Percentiles rank a stretch among this genome's conserved stretches.
Evolutionary conservation across 1,140 invertebrate genomes (phyloP).

Genomic region (Rhopalosiphum padi): DNA sequence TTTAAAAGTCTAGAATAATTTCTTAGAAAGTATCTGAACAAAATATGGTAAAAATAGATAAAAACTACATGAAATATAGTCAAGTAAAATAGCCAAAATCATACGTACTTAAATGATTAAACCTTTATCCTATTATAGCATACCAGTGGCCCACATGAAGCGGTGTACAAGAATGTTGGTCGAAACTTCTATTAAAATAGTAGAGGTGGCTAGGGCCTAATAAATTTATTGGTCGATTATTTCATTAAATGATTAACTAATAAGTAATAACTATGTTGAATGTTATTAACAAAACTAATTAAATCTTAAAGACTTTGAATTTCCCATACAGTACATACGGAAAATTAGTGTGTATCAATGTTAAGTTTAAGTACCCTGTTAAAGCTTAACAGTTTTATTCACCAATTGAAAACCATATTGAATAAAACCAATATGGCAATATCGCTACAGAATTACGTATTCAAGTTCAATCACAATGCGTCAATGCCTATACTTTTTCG

Average conservation of each 20-base stretch:
- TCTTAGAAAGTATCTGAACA: background rate
- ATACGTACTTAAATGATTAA: background rate
- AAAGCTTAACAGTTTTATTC: background rate
- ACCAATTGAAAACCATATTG: background rate
- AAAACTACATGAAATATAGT: no score
- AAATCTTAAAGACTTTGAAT: background rate
- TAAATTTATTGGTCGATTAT: background rate
- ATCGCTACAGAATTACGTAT: background rate
- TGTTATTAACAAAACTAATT: background rate
- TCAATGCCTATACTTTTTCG: background rate
- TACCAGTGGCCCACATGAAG: background rate
- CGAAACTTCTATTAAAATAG: background rate
- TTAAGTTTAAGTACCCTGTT: background rate
- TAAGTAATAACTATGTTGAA: background rate
- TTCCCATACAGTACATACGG: background rate
- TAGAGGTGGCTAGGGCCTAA: background rate
- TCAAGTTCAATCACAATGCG: background rate
- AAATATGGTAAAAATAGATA: no score
- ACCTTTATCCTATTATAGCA: background rate
- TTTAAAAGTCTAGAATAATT: background rate
- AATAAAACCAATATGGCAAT: background rate
- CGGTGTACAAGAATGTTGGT: background rate
- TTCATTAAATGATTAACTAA: background rate
- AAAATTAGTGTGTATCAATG: background rate
- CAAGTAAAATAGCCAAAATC: background rate